Base-by-base conservation (phyloP, 2,797 vertebrate species). In the Myotis planiceps region DNA sequence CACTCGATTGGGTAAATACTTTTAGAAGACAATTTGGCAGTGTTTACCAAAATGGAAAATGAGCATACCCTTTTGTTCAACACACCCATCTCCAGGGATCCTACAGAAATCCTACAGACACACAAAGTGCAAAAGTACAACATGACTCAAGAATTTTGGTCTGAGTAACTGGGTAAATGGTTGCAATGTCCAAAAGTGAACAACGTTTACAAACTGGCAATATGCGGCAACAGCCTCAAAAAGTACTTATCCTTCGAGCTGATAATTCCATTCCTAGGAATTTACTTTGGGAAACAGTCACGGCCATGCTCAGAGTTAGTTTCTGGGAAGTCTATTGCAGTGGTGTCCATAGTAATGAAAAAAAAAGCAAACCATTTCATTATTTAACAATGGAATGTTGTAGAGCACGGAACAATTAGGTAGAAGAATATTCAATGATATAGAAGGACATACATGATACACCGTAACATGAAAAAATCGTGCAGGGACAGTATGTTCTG, bases 21-120 rank as follows among this genome's bases (percentile, higher is more conserved):
- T 91, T 92, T 49, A 89, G 69, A 76, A 89, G 74, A 53, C 49
- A 85, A 81, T 86, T 63, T 58, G 32, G 12, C 25, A 86, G 39
- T 76, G 34, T 81, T 65, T 45, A 37, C 66, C 45, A 81, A 86
- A 72, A 75, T 69, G 42, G 74, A 47, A 76, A 75, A 88, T 29
- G 27, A 88, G 55, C 32, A n/a, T 14, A 21, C 21, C 3, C 71
- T 79, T 88, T 32, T 60, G 34, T 89, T 69, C 37, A 78, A 47
- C 29, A 51, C 95, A 49, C 27, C 51, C 53, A 58, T 29, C 55
- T 85, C 74, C 37, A 76, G 51, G 39, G 18, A 75, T 47, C 16
- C 45, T 37, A 51, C 10, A 76, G 79, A 92, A 95, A 95, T 58
- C 39, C 68, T 85, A 6, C 14, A 32, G 74, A 69, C 76, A 6